These are phyloP conservation scores for Hippocampus kuda DNA, from an alignment of 2,797 vertebrate species.

Conservation along the genomic window DNA sequence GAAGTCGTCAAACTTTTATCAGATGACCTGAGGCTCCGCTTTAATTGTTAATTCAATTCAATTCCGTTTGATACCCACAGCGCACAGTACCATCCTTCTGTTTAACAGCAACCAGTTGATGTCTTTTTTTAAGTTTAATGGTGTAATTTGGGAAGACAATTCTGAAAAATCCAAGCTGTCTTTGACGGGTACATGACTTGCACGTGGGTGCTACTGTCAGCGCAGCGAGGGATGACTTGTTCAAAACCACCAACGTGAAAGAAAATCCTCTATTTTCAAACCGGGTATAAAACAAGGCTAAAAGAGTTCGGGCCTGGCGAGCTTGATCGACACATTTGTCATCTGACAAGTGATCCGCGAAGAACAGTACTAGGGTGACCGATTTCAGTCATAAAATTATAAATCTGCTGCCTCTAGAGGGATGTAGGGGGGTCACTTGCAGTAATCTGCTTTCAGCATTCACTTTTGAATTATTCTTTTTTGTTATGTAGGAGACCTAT, in stretches of 20 bases:
- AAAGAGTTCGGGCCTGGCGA: not conserved
- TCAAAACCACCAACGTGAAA: slow-evolving; percentile 1
- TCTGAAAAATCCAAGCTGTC: not conserved
- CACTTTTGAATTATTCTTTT: not conserved
- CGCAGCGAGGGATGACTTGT: not conserved
- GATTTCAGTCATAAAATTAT: not conserved
- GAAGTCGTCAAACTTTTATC: slow-evolving; percentile 1
- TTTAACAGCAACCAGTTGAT: not conserved
- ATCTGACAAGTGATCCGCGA: not conserved
- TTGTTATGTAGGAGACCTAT: not conserved
- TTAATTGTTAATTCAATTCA: not conserved
- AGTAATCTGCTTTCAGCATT: not conserved
- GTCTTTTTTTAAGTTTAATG: not conserved
- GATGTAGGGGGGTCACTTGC: not conserved
- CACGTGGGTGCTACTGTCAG: not conserved
- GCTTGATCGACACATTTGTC: not conserved
- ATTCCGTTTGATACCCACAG: not conserved
- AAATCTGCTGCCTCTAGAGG: not conserved
- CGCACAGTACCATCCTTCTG: not conserved
- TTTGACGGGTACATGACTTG: not conserved
- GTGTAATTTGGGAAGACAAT: not conserved
- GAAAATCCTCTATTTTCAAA: not conserved
- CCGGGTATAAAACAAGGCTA: not conserved
- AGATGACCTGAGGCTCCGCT: not conserved
- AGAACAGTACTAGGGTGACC: not conserved